Percentiles rank a stretch among this genome's conserved stretches.
Evolutionary conservation across 2,113 vertebrate species (phyloP).

Genomic region (Osmerus eperlanus): DNA sequence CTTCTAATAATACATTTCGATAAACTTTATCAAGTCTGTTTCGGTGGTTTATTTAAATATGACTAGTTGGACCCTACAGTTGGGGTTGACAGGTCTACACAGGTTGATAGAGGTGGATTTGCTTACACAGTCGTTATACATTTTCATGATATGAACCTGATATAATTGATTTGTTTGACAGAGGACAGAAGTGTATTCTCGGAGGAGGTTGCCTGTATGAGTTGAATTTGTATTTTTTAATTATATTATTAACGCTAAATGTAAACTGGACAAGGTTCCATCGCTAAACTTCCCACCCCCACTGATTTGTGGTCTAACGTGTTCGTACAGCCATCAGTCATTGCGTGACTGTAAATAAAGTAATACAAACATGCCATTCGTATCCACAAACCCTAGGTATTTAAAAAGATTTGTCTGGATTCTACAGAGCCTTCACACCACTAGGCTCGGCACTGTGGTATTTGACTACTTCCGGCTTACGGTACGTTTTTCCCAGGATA

Average conservation of each 20-base stretch:
- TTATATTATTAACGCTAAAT: no score
- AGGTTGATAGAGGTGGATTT: background rate
- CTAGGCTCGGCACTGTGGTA: background rate
- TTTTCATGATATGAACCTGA: background rate
- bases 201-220: no score
- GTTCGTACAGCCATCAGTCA: no score
- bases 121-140: background rate
- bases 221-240: no score
- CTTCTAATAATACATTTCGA: conserved; percentile 42
- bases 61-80: background rate
- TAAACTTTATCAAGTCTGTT: conserved; percentile 14
- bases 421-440: no score
- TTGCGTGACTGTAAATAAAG: no score
- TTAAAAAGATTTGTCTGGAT: no score
- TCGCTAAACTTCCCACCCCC: no score
- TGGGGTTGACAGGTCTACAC: background rate
- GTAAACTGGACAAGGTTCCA: no score
- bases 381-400: no score
- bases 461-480: conserved; percentile 12
- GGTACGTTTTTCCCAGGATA: conserved; percentile 45
- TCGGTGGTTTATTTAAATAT: conserved; percentile 15
- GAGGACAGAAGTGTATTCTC: background rate
- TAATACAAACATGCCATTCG: no score
- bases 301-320: no score
- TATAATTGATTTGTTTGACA: background rate